Conservation (phyloP, 2,797 vertebrate genomes). For the Anguilla obscura region DNA sequence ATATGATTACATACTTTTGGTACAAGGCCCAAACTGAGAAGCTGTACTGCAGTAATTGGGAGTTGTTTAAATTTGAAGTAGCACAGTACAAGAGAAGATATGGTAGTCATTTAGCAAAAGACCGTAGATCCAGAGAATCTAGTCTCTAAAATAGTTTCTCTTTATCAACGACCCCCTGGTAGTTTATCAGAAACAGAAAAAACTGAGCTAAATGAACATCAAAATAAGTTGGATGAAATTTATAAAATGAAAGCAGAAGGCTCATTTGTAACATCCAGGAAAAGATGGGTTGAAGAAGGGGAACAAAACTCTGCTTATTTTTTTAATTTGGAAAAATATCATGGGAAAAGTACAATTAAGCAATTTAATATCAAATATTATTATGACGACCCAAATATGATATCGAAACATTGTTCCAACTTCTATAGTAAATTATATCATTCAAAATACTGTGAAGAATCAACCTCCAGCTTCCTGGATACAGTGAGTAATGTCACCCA, state of each 20-base stretch:
- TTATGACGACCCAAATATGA: conserved; percentile 4
- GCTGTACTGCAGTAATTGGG: background rate
- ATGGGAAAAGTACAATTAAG: conserved; percentile 5
- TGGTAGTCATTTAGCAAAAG: background rate
- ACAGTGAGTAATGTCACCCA: background rate
- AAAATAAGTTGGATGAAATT: conserved; percentile 22
- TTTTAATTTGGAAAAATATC: conserved; percentile 3
- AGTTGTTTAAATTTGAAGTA: conserved; percentile 34
- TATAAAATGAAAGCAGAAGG: conserved; percentile 14
- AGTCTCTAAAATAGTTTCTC: background rate
- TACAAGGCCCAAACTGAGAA: conserved; percentile 3
- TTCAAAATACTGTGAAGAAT: background rate
- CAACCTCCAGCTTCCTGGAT: background rate
- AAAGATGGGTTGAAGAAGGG: conserved; percentile 21
- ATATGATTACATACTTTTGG: background rate
- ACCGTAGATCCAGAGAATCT: background rate
- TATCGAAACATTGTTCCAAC: background rate
- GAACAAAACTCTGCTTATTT: conserved; percentile 21
- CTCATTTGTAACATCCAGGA: conserved; percentile 11
- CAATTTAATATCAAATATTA: conserved; percentile 12
- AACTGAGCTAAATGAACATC: background rate
- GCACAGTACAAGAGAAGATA: conserved; percentile 1
- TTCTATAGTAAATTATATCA: conserved; percentile 14
- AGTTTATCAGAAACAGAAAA: background rate
- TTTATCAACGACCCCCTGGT: background rate